Evolutionary conservation across 1,140 invertebrate genomes (phyloP).

Genomic region (Caenorhabditis elegans): WBcel235 BX284605.5:10698501-10699000

Average conservation of each 20-base stretch:
- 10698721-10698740: no score
- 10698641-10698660: background rate
- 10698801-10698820: no score
- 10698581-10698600: background rate
- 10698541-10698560: background rate
- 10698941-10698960: no score
- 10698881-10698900: background rate
- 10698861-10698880: background rate
- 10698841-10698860: background rate
- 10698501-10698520: no score
- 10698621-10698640: background rate
- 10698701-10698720: background rate
- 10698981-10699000: no score
- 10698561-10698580: background rate
- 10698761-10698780: no score
- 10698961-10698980: no score
- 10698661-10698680: no score
- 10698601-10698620: background rate
- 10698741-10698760: no score
- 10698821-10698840: no score
- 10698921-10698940: no score
- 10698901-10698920: background rate
- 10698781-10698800: no score
- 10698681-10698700: background rate
- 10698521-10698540: background rate